Evolutionary conservation across 2,888 invertebrate species (phyloP), one percentile per base, ranked within the genome.

Genomic region (Caenorhabditis sp.): DNA sequence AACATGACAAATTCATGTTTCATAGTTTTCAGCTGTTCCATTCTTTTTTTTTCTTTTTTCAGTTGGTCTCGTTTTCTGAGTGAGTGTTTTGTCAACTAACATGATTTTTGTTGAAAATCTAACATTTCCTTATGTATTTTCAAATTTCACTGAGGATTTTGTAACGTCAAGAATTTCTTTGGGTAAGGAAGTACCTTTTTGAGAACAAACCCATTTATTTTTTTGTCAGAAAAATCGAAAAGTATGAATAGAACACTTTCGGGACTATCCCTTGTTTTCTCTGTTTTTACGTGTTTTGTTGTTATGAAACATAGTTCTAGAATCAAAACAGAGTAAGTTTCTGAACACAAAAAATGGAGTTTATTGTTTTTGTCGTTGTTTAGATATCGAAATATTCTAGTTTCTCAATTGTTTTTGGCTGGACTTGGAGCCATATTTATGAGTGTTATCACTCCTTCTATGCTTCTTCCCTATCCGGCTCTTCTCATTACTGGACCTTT

Each of bases 311-410:
- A 54, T 6, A 66, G 70, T 24, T 57, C 61, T 3, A 49, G 60
- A 37, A 43, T 70, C 6, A 66, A 70, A 49, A 24, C 49, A 27
- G 70, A 70, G 70, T 70, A 51, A 36, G 66, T 26, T 4, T 53
- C 12, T 23, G 31, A 31, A 31, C 4, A 31, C 31, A 6, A 10
- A 31, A 31, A 31, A 6, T n/a, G n/a, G n/a, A n/a, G n/a, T n/a
- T n/a, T n/a, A n/a, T n/a, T n/a, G n/a, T n/a, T n/a, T n/a, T n/a
- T n/a, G n/a, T n/a, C n/a, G n/a, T n/a, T n/a, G n/a, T 60, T 49
- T 43, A 70, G 70, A 17, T 70, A 70, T 36, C 66, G 70, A 12
- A 66, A 70, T 26, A 66, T 66, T n/a, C 59, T 70, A 17, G n/a
- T 66, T 4, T 43, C 66, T 10, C 70, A 70, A 26, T 23, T 70